Evolutionary conservation across 2,113 vertebrate species (phyloP), one percentile per base, ranked within the genome.

Genomic region (Pagrus major): DNA sequence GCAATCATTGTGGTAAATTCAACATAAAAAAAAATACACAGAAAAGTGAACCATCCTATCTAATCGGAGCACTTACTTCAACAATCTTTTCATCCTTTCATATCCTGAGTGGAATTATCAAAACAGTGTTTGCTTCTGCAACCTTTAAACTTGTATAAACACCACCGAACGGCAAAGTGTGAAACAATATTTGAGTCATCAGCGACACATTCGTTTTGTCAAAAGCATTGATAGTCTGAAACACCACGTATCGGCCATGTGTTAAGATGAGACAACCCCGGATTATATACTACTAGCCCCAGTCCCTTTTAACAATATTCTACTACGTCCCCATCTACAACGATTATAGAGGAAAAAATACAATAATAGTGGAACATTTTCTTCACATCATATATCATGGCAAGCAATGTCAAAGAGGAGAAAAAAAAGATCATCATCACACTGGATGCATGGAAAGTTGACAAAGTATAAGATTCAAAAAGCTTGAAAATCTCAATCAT

Each of bases 181-280:
- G 65, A 85, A 63, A 60, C 47, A 66, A 64, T 29, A 54, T 64
- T 66, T 85, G 63, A 80, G 68, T 82, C 61, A 76, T 72, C 44
- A 4, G 39, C 84, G 66, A 80, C 83, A 90, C 87, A 92, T 91
- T 92, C 80, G 83, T 78, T 82, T 91, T 84, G 92, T 92, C 92
- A 63, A 55, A 87, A 88, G 79, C 80, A 86, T 47, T 92, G 92
- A 93, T 94, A 93, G 92, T 93, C 93, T 87, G 88, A 84, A 91
- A 87, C 87, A 93, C 83, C 76, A 86, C 80, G 74, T 76, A 85
- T 86, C 55, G n/a, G 80, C 72, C 52, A 83, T 81, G 73, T 87
- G 55, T 86, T 84, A 81, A 87, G 80, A 92, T 79, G 81, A 93
- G 90, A 92, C 81, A 84, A 84, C 79, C 78, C 80, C 37, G 7